Evolutionary conservation across 2,888 invertebrate species (phyloP).

Genomic region (Apodemia duryi): DNA sequence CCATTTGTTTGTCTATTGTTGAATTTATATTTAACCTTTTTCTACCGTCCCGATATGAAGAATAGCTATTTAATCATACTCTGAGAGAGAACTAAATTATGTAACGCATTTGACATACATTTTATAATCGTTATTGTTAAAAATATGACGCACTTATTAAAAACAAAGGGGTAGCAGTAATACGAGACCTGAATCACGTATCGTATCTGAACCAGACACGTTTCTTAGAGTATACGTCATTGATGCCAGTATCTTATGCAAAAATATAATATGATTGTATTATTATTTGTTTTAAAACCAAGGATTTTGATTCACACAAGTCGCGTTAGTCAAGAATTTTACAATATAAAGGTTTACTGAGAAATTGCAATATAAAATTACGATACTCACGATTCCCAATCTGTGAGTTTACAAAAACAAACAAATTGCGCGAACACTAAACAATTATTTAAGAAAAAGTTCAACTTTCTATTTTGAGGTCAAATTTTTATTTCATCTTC

Average conservation of each 20-base stretch:
- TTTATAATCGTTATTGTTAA: slow-evolving; percentile 14
- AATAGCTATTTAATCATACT: background rate
- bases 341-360: background rate
- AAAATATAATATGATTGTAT: background rate
- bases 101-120: slow-evolving; percentile 11
- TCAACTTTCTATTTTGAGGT: background rate
- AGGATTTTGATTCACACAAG: background rate
- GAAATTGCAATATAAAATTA: background rate
- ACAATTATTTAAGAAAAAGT: background rate
- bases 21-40: slow-evolving; percentile 1
- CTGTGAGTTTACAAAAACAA: background rate
- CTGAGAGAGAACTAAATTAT: slow-evolving; percentile 5
- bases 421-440: background rate
- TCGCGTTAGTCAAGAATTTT: slow-evolving; percentile 1
- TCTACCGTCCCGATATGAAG: background rate
- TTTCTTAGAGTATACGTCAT: background rate
- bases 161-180: slow-evolving; percentile 8
- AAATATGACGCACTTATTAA: slow-evolving; percentile 10
- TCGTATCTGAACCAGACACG: slow-evolving; percentile 1
- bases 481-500: background rate
- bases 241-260: background rate
- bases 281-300: background rate
- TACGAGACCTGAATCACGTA: slow-evolving; percentile 11
- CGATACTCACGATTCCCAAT: slow-evolving; percentile 1
- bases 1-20: background rate